Evolutionary conservation across 2,888 invertebrate species (phyloP).

Genomic region (Agrenia bidenticulata): DNA sequence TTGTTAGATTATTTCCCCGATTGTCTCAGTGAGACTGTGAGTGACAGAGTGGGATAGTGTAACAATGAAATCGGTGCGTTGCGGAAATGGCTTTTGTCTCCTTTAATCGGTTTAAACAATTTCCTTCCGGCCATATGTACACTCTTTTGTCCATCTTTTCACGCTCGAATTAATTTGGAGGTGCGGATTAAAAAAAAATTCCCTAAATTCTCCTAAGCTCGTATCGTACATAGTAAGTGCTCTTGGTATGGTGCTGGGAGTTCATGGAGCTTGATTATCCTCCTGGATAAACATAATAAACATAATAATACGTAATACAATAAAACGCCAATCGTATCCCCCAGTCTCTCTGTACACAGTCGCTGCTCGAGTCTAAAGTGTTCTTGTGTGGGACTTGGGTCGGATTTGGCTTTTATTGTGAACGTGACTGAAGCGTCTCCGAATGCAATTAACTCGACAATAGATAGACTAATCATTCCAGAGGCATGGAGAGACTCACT

Average conservation of each 20-base stretch:
- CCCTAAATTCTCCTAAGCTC: no score
- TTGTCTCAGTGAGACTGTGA: constrained; percentile 9
- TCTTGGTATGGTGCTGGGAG: no score
- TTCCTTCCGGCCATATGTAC: constrained; percentile 53
- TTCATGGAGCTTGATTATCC: no score
- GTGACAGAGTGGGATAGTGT: constrained; percentile 1
- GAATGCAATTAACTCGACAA: constrained; percentile 52
- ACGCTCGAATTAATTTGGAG: constrained; percentile 50
- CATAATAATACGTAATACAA: no score
- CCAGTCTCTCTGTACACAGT: no score
- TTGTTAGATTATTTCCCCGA: not conserved
- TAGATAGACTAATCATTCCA: constrained; percentile 45
- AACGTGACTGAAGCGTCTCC: constrained; percentile 18
- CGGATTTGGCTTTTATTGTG: constrained; percentile 20
- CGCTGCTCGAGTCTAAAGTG: no score
- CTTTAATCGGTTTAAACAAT: constrained; percentile 53
- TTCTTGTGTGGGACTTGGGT: no score
- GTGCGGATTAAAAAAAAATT: constrained; percentile 24
- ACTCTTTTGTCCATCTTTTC: constrained; percentile 52
- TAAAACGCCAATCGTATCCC: no score
- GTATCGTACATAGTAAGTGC: no score
- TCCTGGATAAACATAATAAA: no score
- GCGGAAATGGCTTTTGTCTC: constrained; percentile 53
- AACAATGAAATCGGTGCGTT: constrained; percentile 31
- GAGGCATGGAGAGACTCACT: constrained; percentile 32